phyloP scores from a whole-genome alignment of 2,113 vertebrate species.

The Actinemys pallida region DNA sequence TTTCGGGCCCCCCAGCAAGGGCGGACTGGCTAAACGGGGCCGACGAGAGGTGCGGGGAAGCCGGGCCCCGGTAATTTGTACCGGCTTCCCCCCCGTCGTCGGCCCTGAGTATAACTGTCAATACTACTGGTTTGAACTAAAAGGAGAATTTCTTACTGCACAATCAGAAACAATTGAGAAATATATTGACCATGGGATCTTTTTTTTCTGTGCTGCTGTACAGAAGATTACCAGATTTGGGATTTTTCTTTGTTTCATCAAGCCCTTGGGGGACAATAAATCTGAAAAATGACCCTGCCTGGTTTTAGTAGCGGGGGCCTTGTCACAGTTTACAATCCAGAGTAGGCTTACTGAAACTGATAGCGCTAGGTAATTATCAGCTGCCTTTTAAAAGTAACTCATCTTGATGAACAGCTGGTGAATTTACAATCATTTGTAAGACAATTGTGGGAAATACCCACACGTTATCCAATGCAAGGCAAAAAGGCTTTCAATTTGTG shows the following conservation, averaged over 20 bases:
- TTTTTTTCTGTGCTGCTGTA: neutral
- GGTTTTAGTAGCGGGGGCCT: neutral
- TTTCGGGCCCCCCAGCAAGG: too few relatives aligned
- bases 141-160: neutral
- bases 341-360: neutral
- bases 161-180: neutral
- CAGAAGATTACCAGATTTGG: neutral
- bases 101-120: neutral
- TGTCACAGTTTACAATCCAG: neutral
- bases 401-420: neutral
- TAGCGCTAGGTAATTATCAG: neutral
- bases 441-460: slow-evolving; percentile 18
- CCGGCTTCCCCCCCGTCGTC: too few relatives aligned
- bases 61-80: too few relatives aligned
- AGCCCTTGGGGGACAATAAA: neutral
- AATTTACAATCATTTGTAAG: fast-evolving
- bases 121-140: neutral
- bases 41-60: too few relatives aligned
- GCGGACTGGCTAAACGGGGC: too few relatives aligned
- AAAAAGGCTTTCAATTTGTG: slow-evolving; percentile 29
- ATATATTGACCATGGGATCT: fast-evolving
- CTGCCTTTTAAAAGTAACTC: neutral
- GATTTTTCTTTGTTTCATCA: neutral
- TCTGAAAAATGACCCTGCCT: neutral
- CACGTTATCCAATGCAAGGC: neutral